Percentiles rank a stretch among this genome's conserved stretches.
Conservation (phyloP, 1,140 invertebrate species). For the Trichonephila clavipes region DNA sequence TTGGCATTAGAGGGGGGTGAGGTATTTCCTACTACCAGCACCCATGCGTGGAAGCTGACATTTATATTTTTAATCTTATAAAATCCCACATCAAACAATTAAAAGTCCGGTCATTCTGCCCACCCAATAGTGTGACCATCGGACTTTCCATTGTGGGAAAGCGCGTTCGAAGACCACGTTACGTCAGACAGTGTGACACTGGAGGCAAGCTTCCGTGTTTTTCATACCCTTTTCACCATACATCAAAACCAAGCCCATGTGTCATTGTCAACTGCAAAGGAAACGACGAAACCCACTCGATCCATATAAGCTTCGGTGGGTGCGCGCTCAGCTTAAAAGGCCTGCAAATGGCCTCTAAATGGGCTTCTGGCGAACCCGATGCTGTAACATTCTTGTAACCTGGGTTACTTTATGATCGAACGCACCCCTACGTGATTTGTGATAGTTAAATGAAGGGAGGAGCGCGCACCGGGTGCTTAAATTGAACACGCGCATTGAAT, state of each 20-base stretch:
- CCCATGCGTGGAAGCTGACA: background rate
- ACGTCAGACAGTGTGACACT: background rate
- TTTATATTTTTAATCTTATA: background rate
- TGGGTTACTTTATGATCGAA: background rate
- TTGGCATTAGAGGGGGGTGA: too few relatives aligned
- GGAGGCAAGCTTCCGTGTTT: background rate
- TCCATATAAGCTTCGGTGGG: background rate
- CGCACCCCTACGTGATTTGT: background rate
- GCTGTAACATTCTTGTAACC: background rate
- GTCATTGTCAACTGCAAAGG: background rate
- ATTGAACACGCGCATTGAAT: background rate
- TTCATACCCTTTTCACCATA: background rate
- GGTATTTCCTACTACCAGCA: background rate
- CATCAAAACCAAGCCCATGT: background rate
- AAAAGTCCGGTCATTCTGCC: background rate
- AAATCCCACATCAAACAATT: background rate
- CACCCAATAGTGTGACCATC: background rate
- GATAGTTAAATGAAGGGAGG: background rate
- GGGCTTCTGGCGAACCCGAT: background rate
- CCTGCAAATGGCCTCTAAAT: conserved; percentile 4
- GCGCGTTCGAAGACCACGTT: background rate
- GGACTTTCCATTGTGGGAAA: background rate
- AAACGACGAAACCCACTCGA: background rate
- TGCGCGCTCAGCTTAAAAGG: background rate
- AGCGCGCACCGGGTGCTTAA: background rate